These are phyloP conservation scores for Ennomos fuscantarius DNA, from an alignment of 2,888 invertebrate genomes.

Conservation along the genomic window DNA sequence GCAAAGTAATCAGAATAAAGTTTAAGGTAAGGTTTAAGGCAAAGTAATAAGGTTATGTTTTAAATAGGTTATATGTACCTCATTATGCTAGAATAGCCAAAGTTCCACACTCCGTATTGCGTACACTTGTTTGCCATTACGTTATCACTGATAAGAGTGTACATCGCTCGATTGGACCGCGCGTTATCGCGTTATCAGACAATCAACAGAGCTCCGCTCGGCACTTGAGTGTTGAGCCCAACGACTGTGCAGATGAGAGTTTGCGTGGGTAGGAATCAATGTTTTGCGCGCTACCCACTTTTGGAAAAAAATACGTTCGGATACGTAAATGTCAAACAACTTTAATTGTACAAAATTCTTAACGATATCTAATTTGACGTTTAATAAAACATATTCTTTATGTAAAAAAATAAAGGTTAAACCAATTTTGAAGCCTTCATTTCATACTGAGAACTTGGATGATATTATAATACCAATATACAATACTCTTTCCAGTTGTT, in stretches of 20 bases:
- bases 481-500: no score
- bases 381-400: no score
- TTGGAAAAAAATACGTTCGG: conserved; percentile 13
- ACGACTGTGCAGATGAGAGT: conserved; percentile 4
- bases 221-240: conserved; percentile 10
- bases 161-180: conserved; percentile 75
- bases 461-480: no score
- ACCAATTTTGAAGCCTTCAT: no score
- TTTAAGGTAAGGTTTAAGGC: no score
- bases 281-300: conserved; percentile 18
- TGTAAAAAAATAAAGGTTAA: no score
- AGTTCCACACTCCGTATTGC: conserved; percentile 60
- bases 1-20: no score
- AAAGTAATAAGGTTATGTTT: neutral
- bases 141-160: conserved; percentile 78
- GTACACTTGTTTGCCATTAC: conserved; percentile 69
- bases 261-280: neutral
- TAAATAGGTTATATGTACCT: conserved; percentile 56
- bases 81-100: conserved; percentile 61
- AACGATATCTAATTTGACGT: no score
- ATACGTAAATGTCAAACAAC: neutral
- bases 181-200: conserved; percentile 74
- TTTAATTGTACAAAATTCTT: no score
- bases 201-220: conserved; percentile 60
- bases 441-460: no score